Conservation (phyloP, 2,888 invertebrate species). For the Cantharis flavilabris region DNA sequence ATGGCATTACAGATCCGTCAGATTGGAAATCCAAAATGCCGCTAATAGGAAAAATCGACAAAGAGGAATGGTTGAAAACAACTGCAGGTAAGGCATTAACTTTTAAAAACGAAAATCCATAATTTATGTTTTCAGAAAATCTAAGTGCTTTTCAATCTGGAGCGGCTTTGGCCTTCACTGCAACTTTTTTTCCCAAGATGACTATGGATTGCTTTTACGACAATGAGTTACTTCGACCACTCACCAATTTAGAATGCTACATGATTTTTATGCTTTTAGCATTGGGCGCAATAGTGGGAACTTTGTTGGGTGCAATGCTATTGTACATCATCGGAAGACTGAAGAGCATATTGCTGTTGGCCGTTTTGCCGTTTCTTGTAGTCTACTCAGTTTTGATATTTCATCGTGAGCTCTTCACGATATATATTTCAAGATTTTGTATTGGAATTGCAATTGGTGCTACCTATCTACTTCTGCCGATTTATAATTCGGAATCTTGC, state of each 20-base stretch:
- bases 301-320: neutral
- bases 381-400: neutral
- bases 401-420: neutral
- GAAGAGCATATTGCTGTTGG: neutral
- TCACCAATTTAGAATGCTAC: neutral
- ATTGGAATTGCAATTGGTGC: neutral
- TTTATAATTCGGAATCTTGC: neutral
- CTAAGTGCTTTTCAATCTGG: neutral
- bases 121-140: neutral
- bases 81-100: neutral
- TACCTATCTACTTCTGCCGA: neutral
- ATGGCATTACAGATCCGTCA: neutral
- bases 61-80: neutral
- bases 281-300: neutral
- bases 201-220: neutral
- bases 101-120: neutral
- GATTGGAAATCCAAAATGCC: neutral
- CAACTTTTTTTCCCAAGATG: neutral
- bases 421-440: neutral
- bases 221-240: neutral
- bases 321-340: neutral
- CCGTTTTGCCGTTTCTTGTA: neutral
- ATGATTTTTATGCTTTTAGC: neutral
- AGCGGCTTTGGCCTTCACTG: neutral
- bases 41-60: neutral